Evolutionary conservation across 2,797 vertebrate genomes (phyloP).

Genomic region (Onychomys torridus): DNA sequence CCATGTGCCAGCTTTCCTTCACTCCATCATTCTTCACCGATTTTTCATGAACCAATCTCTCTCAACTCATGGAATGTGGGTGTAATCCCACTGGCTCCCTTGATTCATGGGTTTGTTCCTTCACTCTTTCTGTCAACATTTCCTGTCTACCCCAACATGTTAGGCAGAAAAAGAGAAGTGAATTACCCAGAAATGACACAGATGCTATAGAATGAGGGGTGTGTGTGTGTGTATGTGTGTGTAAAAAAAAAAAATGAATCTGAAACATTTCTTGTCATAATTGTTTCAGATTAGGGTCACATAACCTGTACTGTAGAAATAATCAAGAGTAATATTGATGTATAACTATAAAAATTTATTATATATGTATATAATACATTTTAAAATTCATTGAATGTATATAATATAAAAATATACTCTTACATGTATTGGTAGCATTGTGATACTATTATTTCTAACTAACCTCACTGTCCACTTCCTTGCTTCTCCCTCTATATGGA

Average conservation of each 20-base stretch:
- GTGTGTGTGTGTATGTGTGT: background rate
- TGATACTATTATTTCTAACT: background rate
- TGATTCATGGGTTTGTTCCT: constrained; percentile 46
- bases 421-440: background rate
- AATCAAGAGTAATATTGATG: background rate
- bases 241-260: background rate
- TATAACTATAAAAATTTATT: background rate
- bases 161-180: background rate
- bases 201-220: background rate
- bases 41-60: background rate
- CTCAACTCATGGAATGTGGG: background rate
- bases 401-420: background rate
- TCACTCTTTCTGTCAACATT: constrained; percentile 48
- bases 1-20: constrained; percentile 59
- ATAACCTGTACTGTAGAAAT: background rate
- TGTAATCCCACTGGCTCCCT: background rate
- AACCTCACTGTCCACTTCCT: background rate
- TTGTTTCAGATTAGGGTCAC: background rate
- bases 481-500: background rate
- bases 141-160: background rate
- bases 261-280: background rate
- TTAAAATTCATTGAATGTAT: background rate
- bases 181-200: background rate
- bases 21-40: background rate
- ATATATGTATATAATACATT: background rate